These are phyloP conservation scores for Drosophila lutescens DNA, from an alignment of 2,888 invertebrate species.

Conservation along the genomic window DNA sequence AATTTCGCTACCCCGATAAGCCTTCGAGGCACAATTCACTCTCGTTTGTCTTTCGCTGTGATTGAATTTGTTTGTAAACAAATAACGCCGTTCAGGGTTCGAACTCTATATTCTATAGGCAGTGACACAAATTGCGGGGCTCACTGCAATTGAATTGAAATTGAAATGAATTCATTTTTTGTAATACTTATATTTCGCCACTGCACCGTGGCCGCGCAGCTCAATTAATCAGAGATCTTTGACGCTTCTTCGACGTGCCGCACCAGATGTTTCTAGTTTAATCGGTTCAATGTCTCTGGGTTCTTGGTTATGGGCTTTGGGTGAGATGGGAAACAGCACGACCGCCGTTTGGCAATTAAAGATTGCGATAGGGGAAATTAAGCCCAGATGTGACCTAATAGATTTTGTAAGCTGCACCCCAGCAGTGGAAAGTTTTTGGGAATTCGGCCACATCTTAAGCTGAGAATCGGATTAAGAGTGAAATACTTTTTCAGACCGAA, in stretches of 20 bases:
- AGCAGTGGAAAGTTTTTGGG: not conserved
- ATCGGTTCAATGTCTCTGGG: constrained; percentile 64
- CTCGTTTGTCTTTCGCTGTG: constrained; percentile 24
- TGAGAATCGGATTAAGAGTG: not conserved
- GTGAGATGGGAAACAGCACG: constrained; percentile 21
- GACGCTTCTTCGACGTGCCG: constrained; percentile 47
- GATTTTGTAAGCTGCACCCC: not conserved
- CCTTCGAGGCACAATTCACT: constrained; percentile 12
- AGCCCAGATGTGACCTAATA: constrained; percentile 19
- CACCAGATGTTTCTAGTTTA: constrained; percentile 51
- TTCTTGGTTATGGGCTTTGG: constrained; percentile 1
- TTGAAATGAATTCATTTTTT: constrained; percentile 14
- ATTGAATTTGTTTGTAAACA: constrained; percentile 42
- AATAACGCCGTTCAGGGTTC: constrained; percentile 19
- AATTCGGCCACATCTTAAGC: not conserved
- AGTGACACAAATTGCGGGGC: constrained; percentile 37
- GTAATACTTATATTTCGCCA: constrained; percentile 28
- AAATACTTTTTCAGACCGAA: not conserved
- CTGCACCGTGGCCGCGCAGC: constrained; percentile 9
- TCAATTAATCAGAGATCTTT: constrained; percentile 57
- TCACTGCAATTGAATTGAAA: constrained; percentile 42
- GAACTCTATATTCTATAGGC: constrained; percentile 15
- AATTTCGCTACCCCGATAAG: constrained; percentile 28
- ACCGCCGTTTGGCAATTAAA: constrained; percentile 28
- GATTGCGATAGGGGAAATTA: constrained; percentile 25